A percentile compares a stretch with the other conserved stretches of the same genome.
Conservation (phyloP, 2,888 invertebrate species). For the Nomada fabriciana region DNA sequence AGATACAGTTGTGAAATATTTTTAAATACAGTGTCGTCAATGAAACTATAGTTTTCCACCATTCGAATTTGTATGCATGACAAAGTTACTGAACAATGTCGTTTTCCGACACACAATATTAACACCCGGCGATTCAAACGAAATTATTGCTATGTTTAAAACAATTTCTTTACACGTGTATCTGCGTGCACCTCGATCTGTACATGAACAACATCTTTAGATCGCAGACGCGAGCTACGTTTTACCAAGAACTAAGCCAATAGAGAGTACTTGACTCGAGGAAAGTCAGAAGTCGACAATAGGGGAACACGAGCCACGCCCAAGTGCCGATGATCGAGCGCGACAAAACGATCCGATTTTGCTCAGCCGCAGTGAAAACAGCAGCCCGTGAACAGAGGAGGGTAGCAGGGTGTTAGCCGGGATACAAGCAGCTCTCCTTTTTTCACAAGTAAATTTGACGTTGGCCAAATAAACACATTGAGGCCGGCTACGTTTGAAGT, state of each 20-base stretch:
- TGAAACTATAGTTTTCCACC: background rate
- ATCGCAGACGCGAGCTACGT: background rate
- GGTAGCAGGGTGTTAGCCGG: constrained; percentile 54
- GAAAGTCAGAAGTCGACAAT: constrained; percentile 57
- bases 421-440: constrained; percentile 57
- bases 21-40: background rate
- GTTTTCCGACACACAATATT: background rate
- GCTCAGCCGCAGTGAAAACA: constrained; percentile 38
- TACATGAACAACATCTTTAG: background rate
- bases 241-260: constrained; percentile 22
- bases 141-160: background rate
- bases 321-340: constrained; percentile 71
- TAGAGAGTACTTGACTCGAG: constrained; percentile 49
- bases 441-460: constrained; percentile 82
- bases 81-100: background rate
- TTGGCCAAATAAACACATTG: constrained; percentile 84
- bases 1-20: background rate
- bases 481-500: constrained; percentile 82
- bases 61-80: background rate
- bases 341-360: constrained; percentile 67
- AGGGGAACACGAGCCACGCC: constrained; percentile 81
- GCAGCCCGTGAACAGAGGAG: constrained; percentile 17
- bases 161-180: background rate
- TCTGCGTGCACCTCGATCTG: background rate
- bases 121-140: background rate